Evolutionary conservation across 35 echinoderm and acorn worm species (phyloP), one percentile per base, ranked within the genome.

Genomic region (Ophioderma brevispina): DNA sequence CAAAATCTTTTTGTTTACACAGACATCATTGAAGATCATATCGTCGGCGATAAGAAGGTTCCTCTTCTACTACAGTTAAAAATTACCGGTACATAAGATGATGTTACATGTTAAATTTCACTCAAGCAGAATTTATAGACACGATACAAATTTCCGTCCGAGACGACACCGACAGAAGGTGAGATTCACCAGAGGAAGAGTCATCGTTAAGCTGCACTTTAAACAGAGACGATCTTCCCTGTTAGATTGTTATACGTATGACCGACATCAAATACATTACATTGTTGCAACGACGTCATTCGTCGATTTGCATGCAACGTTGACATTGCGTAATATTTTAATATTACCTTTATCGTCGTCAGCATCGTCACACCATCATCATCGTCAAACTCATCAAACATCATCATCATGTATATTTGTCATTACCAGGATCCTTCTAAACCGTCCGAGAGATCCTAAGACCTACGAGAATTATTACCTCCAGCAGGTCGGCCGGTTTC

Each of bases 201-300:
- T 89, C 37, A 82, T 94, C 30, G 80, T 84, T 31, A 94, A 89
- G 84, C 86, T 92, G 56, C 92, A 94, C 39, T 94, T 94, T 76
- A 32, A 88, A 81, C 33, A 76, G 40, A 14, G 76, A 2, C 83
- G 88, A 70, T 36, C 80, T 11, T 34, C 81, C 23, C 70, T 86
- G 5, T 92, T 87, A 18, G 50, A 75, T 43, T 91, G 32, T 10
- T 1, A n/a, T n/a, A n/a, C n/a, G n/a, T n/a, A n/a, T n/a, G n/a
- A n/a, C n/a, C n/a, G n/a, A n/a, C n/a, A n/a, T n/a, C n/a, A n/a
- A n/a, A n/a, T n/a, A n/a, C n/a, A n/a, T n/a, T n/a, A n/a, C n/a
- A n/a, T n/a, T n/a, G 0, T 31, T 21, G 76, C 38, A n/a, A n/a
- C n/a, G n/a, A 1, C 28, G 1, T 70, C 59, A 70, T 70, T 70